phyloP scores from a whole-genome alignment of 2,797 vertebrate genomes.

The Diglossa cyanea region DNA sequence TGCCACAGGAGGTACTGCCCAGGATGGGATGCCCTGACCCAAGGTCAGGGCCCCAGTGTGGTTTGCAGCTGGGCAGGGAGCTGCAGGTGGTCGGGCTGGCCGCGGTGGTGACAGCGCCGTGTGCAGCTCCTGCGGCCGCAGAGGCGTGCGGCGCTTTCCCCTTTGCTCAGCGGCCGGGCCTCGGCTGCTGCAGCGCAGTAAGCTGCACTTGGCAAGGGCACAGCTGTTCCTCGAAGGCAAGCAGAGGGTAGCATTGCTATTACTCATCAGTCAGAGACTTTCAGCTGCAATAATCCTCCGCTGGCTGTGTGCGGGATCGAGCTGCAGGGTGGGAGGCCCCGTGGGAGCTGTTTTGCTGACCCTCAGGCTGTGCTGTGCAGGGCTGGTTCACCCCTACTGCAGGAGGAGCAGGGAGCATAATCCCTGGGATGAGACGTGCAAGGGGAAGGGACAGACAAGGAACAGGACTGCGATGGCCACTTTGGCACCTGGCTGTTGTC shows the following conservation, averaged over 20 bases:
- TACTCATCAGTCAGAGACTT: slow-evolving; percentile 49
- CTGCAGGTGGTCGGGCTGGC: background rate
- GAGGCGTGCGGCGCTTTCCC: rapidly evolving
- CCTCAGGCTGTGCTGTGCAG: rapidly evolving
- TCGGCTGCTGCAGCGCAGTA: background rate
- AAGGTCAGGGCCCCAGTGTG: background rate
- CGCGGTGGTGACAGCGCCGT: rapidly evolving
- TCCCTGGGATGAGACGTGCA: rapidly evolving
- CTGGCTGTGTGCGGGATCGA: rapidly evolving
- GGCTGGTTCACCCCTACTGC: background rate
- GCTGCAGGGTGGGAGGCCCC: background rate
- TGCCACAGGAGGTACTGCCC: background rate
- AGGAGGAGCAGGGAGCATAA: background rate
- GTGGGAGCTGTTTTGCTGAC: background rate
- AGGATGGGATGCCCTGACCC: background rate
- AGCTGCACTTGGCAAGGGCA: slow-evolving; percentile 28
- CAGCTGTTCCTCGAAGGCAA: slow-evolving; percentile 34
- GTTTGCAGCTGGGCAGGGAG: background rate
- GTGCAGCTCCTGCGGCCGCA: rapidly evolving
- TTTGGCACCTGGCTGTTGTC: background rate
- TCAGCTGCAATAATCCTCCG: slow-evolving; percentile 10
- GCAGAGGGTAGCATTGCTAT: background rate
- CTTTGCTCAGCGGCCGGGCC: rapidly evolving
- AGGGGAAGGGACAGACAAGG: background rate
- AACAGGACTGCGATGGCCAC: rapidly evolving